These are phyloP conservation scores for Trematomus loennbergii DNA, from an alignment of 2,113 vertebrate genomes.

Conservation along the genomic window DNA sequence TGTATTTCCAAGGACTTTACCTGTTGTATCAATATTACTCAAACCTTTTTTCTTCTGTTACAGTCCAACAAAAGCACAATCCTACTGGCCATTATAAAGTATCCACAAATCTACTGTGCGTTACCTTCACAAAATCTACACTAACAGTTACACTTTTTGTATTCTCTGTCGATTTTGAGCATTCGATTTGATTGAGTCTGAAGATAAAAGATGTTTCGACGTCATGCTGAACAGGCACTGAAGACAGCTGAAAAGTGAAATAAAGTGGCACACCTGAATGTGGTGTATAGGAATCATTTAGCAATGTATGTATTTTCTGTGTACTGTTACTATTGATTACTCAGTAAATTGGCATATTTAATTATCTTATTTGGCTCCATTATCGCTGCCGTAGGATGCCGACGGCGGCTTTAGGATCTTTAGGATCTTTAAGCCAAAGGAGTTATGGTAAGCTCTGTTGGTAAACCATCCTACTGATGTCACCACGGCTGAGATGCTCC, in stretches of 20 bases:
- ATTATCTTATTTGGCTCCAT: not conserved
- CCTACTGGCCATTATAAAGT: not conserved
- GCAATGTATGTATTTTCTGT: not conserved
- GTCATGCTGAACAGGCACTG: not conserved
- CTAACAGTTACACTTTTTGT: not conserved
- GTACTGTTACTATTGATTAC: not conserved
- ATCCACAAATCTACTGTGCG: not conserved
- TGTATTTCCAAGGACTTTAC: not conserved
- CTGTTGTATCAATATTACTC: not conserved
- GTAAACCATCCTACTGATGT: slow-evolving; percentile 48
- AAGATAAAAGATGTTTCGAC: not conserved
- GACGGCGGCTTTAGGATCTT: not conserved
- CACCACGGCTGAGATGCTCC: slow-evolving; percentile 28
- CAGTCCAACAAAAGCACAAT: not conserved
- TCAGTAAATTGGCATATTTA: not conserved
- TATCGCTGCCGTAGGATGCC: not conserved
- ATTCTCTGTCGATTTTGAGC: not conserved
- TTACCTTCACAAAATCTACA: not conserved
- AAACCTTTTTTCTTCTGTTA: not conserved
- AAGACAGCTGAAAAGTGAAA: slow-evolving; percentile 5
- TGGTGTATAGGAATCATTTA: not conserved
- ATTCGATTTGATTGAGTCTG: not conserved
- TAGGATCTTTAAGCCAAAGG: slow-evolving; percentile 28
- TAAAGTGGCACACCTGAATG: not conserved
- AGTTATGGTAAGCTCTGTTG: slow-evolving; percentile 28